Evolutionary conservation across 2,113 vertebrate genomes (phyloP).

Genomic region (Apodemus sylvaticus): DNA sequence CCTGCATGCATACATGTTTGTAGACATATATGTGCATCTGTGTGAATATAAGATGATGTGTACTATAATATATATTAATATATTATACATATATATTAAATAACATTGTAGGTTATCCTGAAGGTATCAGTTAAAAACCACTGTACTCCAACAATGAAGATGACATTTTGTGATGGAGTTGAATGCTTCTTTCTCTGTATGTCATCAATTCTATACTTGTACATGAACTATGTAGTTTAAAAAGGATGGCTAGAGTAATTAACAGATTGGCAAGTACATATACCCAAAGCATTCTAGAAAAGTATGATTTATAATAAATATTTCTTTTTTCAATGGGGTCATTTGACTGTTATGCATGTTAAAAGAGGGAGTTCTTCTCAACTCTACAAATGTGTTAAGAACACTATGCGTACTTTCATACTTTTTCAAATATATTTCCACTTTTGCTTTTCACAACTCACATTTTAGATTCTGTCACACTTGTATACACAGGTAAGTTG

Average conservation of each 20-base stretch:
- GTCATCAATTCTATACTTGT: background rate
- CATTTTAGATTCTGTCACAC: background rate
- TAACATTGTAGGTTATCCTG: background rate
- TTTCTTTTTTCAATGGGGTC: background rate
- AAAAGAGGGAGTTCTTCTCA: background rate
- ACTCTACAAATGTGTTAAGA: background rate
- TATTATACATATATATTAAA: too few relatives aligned
- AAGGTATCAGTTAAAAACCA: background rate
- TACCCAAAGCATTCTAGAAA: background rate
- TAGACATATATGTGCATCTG: background rate
- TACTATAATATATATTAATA: background rate
- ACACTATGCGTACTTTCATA: background rate
- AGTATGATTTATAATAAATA: background rate
- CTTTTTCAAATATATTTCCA: background rate
- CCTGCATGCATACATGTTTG: background rate
- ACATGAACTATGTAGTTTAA: background rate
- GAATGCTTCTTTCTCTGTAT: background rate
- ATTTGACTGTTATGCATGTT: background rate
- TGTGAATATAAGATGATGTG: background rate
- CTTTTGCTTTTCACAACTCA: background rate
- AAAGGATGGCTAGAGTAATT: background rate
- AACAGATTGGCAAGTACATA: background rate
- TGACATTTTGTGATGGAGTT: background rate
- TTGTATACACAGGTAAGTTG: background rate
- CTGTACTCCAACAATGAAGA: background rate